phyloP scores from a whole-genome alignment of 2,888 invertebrate genomes.

The Chrysotoxum bicinctum region DNA sequence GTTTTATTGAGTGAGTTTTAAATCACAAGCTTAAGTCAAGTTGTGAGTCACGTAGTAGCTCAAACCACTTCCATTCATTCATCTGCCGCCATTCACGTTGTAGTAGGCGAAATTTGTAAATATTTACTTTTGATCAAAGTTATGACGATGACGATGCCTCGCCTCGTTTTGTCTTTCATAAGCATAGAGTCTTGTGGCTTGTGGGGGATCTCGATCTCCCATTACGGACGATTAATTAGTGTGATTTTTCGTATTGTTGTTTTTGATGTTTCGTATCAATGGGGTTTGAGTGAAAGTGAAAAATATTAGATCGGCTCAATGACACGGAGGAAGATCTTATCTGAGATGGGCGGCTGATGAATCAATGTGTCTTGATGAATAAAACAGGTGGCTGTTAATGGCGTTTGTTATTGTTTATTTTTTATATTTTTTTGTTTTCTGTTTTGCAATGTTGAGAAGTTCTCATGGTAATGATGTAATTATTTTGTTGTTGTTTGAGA shows the following conservation, averaged over 20 bases:
- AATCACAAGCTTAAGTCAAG: conserved; percentile 13
- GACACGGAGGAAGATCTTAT: conserved; percentile 24
- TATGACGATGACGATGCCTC: conserved; percentile 14
- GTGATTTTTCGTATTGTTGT: conserved; percentile 41
- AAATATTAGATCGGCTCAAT: conserved; percentile 29
- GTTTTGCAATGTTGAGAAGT: conserved; percentile 2
- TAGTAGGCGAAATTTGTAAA: conserved; percentile 13
- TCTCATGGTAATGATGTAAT: conserved; percentile 54
- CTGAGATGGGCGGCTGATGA: conserved; percentile 4
- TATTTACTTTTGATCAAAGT: conserved; percentile 6
- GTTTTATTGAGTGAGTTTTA: conserved; percentile 47
- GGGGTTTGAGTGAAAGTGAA: conserved; percentile 68
- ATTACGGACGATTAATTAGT: conserved; percentile 64
- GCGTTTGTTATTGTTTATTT: conserved; percentile 53
- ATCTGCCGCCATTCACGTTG: conserved; percentile 28
- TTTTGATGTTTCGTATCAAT: conserved; percentile 35
- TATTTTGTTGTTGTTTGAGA: conserved; percentile 6
- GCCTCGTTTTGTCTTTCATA: too few relatives aligned
- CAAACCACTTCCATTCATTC: conserved; percentile 52
- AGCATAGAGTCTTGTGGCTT: not conserved
- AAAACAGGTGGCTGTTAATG: conserved; percentile 25
- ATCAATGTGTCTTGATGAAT: conserved; percentile 1
- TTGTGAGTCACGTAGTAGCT: not conserved
- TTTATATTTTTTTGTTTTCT: not conserved
- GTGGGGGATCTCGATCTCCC: conserved; percentile 54